These are phyloP conservation scores for Cherax destructor DNA, from an alignment of 1,140 invertebrate genomes.

Conservation along the genomic window DNA sequence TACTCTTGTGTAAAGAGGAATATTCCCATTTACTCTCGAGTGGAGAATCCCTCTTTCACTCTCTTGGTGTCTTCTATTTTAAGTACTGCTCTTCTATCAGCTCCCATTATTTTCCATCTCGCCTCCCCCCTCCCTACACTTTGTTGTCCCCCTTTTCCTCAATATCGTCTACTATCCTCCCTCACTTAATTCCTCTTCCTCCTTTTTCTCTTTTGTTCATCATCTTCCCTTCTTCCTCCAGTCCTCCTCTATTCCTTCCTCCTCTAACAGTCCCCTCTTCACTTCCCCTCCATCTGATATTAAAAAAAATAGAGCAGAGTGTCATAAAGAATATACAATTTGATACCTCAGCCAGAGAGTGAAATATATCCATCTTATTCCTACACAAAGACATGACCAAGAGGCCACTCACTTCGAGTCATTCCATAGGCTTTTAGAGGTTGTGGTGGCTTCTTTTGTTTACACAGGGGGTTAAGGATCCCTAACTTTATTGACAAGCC, in stretches of 20 bases:
- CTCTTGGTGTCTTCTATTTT: too few relatives aligned
- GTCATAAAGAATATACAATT: background rate
- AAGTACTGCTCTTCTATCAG: too few relatives aligned
- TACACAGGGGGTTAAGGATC: too few relatives aligned
- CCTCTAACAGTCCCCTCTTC: background rate
- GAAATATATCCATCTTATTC: background rate
- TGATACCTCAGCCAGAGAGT: background rate
- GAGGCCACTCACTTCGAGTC: background rate
- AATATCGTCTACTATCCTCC: background rate
- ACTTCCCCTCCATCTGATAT: background rate
- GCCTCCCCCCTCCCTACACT: too few relatives aligned
- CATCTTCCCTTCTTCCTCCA: background rate
- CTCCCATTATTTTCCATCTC: too few relatives aligned
- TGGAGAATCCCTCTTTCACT: too few relatives aligned
- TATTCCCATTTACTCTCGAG: too few relatives aligned
- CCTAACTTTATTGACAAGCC: too few relatives aligned
- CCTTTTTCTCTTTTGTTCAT: background rate
- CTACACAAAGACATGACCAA: background rate
- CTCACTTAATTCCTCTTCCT: background rate
- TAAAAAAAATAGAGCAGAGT: background rate
- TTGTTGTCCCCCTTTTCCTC: background rate
- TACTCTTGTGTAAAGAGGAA: too few relatives aligned
- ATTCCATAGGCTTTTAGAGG: background rate
- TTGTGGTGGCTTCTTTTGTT: background rate
- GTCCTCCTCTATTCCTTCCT: conserved; percentile 6